Percentiles rank a stretch among this genome's conserved stretches.
phyloP scores from a whole-genome alignment of 2,888 invertebrate genomes.

The Penaeus monodon region DNA sequence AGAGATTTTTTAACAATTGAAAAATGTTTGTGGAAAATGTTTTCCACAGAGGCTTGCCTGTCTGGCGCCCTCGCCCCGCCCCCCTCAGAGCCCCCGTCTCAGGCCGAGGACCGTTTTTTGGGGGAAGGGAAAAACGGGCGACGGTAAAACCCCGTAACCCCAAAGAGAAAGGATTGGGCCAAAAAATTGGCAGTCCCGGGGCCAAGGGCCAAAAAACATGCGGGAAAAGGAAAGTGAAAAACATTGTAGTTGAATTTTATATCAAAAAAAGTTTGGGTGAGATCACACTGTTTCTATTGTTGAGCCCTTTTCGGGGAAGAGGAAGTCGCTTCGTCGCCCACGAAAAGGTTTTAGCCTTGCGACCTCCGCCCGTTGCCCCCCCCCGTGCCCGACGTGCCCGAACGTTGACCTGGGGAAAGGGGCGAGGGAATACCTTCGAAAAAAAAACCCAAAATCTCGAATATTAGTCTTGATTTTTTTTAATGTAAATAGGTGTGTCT shows the following conservation, averaged over 20 bases:
- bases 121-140: slow-evolving; percentile 22
- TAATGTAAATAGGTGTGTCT: no score
- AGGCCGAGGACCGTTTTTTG: slow-evolving; percentile 10
- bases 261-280: no score
- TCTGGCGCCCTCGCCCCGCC: slow-evolving; percentile 33
- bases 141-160: no score
- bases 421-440: no score
- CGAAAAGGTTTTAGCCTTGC: slow-evolving; percentile 19
- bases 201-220: slow-evolving; percentile 27
- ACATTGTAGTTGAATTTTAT: no score
- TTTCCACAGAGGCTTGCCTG: slow-evolving; percentile 44
- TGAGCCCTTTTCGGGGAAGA: slow-evolving; percentile 13
- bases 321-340: slow-evolving; percentile 11
- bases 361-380: slow-evolving; percentile 23
- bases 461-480: no score
- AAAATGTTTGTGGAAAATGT: background rate
- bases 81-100: slow-evolving; percentile 21
- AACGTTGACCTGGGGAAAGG: no score
- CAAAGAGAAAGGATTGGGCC: no score
- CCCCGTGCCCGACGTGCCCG: slow-evolving; percentile 1
- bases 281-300: background rate
- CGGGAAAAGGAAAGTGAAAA: slow-evolving; percentile 7
- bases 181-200: slow-evolving; percentile 10
- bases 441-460: no score
- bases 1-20: no score